These are phyloP conservation scores for Acrocera orbiculus DNA, from an alignment of 2,888 invertebrate genomes.

Conservation along the genomic window DNA sequence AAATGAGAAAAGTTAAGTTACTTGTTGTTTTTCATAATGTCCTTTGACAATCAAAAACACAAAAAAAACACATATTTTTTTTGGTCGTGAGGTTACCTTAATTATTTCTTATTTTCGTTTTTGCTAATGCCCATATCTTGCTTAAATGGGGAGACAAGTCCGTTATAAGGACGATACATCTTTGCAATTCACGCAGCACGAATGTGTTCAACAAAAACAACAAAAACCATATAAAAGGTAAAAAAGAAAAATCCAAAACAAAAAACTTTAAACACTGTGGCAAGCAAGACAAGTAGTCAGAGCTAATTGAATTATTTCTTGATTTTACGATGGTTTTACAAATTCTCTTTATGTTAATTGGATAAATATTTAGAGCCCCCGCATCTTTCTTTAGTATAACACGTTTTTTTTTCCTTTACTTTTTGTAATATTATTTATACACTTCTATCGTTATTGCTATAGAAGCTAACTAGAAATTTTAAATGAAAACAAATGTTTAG, in stretches of 20 bases:
- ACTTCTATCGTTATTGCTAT: conserved; percentile 5
- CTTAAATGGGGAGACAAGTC: too few relatives aligned
- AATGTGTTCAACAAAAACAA: too few relatives aligned
- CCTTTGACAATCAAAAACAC: too few relatives aligned
- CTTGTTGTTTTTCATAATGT: too few relatives aligned
- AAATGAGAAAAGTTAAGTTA: too few relatives aligned
- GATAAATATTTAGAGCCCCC: conserved; percentile 6
- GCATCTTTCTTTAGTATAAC: conserved; percentile 1
- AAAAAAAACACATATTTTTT: too few relatives aligned
- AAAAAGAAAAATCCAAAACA: neutral
- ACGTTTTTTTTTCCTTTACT: neutral
- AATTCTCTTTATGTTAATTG: conserved; percentile 9
- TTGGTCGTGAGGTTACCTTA: too few relatives aligned
- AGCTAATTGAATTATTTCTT: conserved; percentile 9
- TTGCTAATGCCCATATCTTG: too few relatives aligned
- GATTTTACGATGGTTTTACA: conserved; percentile 9
- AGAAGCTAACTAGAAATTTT: conserved; percentile 4
- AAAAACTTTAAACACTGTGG: neutral
- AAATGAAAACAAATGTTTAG: conserved; percentile 4
- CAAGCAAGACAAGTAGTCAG: conserved; percentile 6
- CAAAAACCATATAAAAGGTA: too few relatives aligned
- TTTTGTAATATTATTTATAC: conserved; percentile 1
- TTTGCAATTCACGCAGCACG: too few relatives aligned
- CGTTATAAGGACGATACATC: too few relatives aligned
- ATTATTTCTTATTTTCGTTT: too few relatives aligned